These are phyloP conservation scores for Camelus dromedarius DNA, from an alignment of 2,113 vertebrate genomes.

Conservation along the genomic window DNA sequence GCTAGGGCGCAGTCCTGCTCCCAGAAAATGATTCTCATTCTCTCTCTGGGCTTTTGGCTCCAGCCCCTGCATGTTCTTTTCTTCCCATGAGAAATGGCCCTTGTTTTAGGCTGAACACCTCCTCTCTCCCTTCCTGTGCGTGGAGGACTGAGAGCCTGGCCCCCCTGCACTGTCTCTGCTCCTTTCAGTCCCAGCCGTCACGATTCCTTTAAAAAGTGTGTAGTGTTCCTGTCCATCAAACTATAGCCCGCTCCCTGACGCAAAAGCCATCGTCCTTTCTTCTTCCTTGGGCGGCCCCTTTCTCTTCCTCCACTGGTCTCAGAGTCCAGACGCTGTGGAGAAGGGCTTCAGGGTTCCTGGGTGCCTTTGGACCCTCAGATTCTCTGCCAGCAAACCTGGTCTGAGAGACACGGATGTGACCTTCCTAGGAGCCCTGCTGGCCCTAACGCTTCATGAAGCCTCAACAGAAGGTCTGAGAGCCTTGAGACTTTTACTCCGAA, in stretches of 20 bases:
- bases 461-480: slow-evolving; percentile 2
- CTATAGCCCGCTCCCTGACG: not conserved
- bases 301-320: not conserved
- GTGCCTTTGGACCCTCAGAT: not conserved
- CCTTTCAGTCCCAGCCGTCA: not conserved
- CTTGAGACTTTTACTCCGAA: slow-evolving; percentile 47
- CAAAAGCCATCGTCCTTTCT: not conserved
- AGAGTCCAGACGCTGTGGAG: not conserved
- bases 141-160: not conserved
- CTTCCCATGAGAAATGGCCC: not conserved
- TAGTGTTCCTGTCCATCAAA: slow-evolving; percentile 18
- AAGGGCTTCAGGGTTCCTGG: not conserved
- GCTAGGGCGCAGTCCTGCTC: not conserved
- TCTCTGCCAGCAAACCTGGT: not conserved
- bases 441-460: slow-evolving; percentile 6
- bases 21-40: not conserved
- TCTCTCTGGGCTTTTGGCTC: not conserved
- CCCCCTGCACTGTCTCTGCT: not conserved
- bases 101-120: not conserved
- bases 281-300: not conserved
- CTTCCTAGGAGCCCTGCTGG: not conserved
- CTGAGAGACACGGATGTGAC: not conserved
- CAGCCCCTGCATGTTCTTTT: not conserved
- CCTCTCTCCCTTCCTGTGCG: not conserved
- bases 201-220: slow-evolving; percentile 32